phyloP scores from a whole-genome alignment of 2,113 vertebrate species.

The Cryptotis parvus region DNA sequence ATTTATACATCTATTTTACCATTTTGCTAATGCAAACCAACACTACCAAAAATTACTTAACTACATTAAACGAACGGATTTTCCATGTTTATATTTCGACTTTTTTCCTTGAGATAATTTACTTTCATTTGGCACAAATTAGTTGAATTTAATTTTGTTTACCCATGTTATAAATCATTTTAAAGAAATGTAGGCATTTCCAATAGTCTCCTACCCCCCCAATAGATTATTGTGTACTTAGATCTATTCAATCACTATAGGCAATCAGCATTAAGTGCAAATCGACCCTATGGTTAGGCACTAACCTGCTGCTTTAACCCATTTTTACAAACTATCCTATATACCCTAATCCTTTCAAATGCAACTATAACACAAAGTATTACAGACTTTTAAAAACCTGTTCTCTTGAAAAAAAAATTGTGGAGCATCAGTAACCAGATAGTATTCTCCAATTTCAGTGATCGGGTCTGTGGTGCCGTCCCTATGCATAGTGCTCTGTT shows the following conservation, averaged over 20 bases:
- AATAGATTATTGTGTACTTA: conserved; percentile 53
- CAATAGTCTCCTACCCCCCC: neutral
- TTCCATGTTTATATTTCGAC: conserved; percentile 48
- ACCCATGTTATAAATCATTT: conserved; percentile 8
- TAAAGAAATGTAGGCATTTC: conserved; percentile 63
- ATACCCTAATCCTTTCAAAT: conserved; percentile 82
- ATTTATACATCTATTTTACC: conserved; percentile 35
- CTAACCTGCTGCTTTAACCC: conserved; percentile 55
- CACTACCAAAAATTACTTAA: neutral
- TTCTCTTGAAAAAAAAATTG: conserved; percentile 83
- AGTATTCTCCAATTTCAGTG: conserved; percentile 94
- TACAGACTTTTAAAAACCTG: conserved; percentile 82
- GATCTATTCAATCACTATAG: conserved; percentile 62
- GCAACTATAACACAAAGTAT: conserved; percentile 84
- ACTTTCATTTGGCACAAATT: conserved; percentile 43
- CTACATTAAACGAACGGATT: conserved; percentile 45
- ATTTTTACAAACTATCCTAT: conserved; percentile 72
- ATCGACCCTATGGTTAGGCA: conserved; percentile 3
- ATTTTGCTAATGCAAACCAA: conserved; percentile 63
- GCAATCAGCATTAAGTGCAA: conserved; percentile 69
- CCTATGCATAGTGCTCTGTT: conserved; percentile 89
- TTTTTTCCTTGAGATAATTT: conserved; percentile 40
- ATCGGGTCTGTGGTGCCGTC: conserved; percentile 90
- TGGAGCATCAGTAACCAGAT: conserved; percentile 91
- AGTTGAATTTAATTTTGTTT: conserved; percentile 51